Evolutionary conservation across 2,113 vertebrate species (phyloP).

Genomic region (Lepisosteus oculatus): DNA sequence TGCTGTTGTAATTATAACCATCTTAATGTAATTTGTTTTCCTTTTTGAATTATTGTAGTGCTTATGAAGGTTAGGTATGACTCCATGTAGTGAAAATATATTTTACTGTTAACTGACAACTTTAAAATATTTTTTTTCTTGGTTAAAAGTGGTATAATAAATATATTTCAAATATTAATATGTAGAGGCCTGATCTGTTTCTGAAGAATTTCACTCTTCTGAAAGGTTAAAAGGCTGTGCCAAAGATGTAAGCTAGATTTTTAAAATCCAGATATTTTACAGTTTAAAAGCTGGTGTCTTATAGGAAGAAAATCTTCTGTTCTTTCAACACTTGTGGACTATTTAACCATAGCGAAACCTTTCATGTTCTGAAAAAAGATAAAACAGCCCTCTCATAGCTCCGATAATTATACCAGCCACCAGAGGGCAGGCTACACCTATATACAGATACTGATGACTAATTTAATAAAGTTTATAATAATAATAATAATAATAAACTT

Average conservation of each 20-base stretch:
- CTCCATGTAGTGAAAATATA: slow-evolving; percentile 4
- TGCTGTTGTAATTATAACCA: neutral
- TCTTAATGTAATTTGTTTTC: neutral
- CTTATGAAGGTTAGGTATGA: slow-evolving; percentile 8
- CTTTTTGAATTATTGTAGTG: neutral
- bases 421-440: neutral
- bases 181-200: neutral
- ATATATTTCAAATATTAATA: slow-evolving; percentile 6
- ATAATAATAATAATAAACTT: too few relatives aligned
- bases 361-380: neutral
- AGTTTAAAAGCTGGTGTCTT: neutral
- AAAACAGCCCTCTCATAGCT: too few relatives aligned
- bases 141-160: slow-evolving; percentile 4
- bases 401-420: neutral
- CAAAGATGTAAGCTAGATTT: too few relatives aligned
- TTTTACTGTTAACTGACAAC: slow-evolving; percentile 14
- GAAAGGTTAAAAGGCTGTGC: too few relatives aligned
- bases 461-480: too few relatives aligned
- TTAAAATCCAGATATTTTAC: neutral
- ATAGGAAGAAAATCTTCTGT: neutral
- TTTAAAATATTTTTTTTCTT: slow-evolving; percentile 7
- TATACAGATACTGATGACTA: neutral
- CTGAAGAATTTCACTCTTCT: too few relatives aligned
- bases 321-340: too few relatives aligned
- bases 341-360: too few relatives aligned